Base-by-base conservation (phyloP, 1,140 invertebrate genomes). In the Achroia grisella region DNA sequence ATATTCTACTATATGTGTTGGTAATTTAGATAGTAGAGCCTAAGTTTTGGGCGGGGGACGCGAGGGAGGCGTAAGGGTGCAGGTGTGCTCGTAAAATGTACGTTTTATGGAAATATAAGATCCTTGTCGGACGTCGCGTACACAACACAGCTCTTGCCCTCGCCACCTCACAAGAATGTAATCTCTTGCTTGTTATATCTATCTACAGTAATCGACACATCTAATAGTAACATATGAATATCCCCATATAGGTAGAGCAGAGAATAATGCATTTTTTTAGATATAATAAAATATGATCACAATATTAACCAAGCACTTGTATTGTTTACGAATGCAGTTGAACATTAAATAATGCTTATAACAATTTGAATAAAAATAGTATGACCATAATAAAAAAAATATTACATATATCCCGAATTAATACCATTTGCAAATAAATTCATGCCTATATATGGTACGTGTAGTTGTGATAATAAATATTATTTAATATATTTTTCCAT, bases 81-180 rank as follows among this genome's bases (percentile, higher is more conserved):
- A 67, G 58, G 63, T 64, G 57, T 36, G 58, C 37, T 67, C 63
- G 61, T 67, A 71, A 71, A 71, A 44, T 55, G 52, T 58, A 51
- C 52, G 47, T 57, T 71, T 71, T 71, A 71, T 71, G 67, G 62
- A 67, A 71, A 67, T 70, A 67, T 71, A 67, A 71, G 63, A 67
- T 71, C 61, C 55, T 67, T 67, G 62, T 64, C 62, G 58, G 50
- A 35, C 40, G 41, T 28, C 47, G 44, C 37, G 17, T 47, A 50
- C 54, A 51, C 35, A 48, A 29, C 39, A 34, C 27, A 23, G 50
- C 42, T 40, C 48, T 39, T 57, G 50, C 40, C 49, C 55, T 48
- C 39, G 32, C 43, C 31, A 40, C 49, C 55, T 48, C 39, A 29
- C 46, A 31, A 57, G 52, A 55, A 63, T 64, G 57, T 64, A 60